These are phyloP conservation scores for Coptodon rendalli DNA, from an alignment of 2,113 vertebrate genomes.

Conservation along the genomic window DNA sequence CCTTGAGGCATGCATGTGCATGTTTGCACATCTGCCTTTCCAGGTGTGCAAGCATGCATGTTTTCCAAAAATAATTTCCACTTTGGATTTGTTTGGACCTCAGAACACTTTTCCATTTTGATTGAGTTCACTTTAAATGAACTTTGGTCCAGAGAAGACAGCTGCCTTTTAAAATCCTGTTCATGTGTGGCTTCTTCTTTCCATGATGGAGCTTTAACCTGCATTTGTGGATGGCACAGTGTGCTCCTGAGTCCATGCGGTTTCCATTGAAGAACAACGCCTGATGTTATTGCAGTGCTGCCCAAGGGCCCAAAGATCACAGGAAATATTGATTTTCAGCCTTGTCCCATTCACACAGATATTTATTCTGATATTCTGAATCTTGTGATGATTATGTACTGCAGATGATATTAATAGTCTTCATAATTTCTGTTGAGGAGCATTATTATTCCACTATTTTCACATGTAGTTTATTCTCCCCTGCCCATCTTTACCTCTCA, in stretches of 20 bases:
- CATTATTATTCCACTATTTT: not conserved
- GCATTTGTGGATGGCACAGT: not conserved
- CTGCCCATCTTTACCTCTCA: not conserved
- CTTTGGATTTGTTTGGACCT: not conserved
- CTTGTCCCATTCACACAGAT: not conserved
- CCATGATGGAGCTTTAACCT: not conserved
- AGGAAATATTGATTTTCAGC: not conserved
- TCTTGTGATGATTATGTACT: not conserved
- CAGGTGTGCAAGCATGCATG: rapidly evolving
- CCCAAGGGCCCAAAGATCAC: not conserved
- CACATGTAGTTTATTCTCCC: not conserved
- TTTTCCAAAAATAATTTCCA: not conserved
- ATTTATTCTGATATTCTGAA: not conserved
- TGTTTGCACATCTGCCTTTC: not conserved
- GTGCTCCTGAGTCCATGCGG: rapidly evolving
- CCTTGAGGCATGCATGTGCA: too few species aligned
- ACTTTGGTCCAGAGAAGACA: not conserved
- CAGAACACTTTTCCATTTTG: not conserved
- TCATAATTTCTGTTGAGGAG: not conserved
- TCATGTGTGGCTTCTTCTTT: not conserved
- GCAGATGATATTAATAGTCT: not conserved
- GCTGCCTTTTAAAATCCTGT: rapidly evolving
- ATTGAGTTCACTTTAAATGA: not conserved
- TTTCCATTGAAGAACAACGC: not conserved
- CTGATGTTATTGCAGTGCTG: not conserved